Evolutionary conservation across 1,140 invertebrate species (phyloP).

Genomic region (Chironomus tepperi): DNA sequence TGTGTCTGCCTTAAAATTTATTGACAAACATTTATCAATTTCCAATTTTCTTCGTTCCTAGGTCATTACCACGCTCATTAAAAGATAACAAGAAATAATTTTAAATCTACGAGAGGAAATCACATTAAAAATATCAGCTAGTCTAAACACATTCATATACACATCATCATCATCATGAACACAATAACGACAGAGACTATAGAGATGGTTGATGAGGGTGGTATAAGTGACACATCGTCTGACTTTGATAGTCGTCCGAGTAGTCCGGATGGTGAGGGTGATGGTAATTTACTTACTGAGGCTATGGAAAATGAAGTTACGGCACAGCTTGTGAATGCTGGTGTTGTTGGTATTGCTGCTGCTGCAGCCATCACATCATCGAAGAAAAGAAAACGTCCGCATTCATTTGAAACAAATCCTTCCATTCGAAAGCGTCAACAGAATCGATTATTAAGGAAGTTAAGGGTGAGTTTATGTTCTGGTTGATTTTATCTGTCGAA

Average conservation of each 20-base stretch:
- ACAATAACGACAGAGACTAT: constrained; percentile 46
- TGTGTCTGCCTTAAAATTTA: too few relatives aligned
- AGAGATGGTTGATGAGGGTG: constrained; percentile 51
- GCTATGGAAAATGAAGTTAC: constrained; percentile 89
- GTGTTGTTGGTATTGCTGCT: constrained; percentile 92
- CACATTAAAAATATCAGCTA: neutral
- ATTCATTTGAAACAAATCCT: constrained; percentile 97
- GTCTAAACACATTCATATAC: constrained; percentile 31
- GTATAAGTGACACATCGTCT: constrained; percentile 57
- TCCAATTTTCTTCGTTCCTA: neutral
- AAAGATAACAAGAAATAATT: too few relatives aligned
- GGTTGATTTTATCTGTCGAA: neutral
- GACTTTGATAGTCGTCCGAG: constrained; percentile 68
- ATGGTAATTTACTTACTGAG: constrained; percentile 65
- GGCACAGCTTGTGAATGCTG: constrained; percentile 88
- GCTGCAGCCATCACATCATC: constrained; percentile 93
- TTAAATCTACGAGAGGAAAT: too few relatives aligned
- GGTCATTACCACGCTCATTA: neutral
- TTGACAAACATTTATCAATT: too few relatives aligned
- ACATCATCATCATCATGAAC: constrained; percentile 44
- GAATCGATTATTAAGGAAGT: constrained; percentile 81
- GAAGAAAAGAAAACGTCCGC: constrained; percentile 89
- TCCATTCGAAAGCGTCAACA: constrained; percentile 93
- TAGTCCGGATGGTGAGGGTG: constrained; percentile 62
- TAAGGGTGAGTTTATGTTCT: constrained; percentile 53